Percentiles rank a stretch among this genome's conserved stretches.
Evolutionary conservation across 2,113 vertebrate species (phyloP).

Genomic region (Thunnus maccoyii): DNA sequence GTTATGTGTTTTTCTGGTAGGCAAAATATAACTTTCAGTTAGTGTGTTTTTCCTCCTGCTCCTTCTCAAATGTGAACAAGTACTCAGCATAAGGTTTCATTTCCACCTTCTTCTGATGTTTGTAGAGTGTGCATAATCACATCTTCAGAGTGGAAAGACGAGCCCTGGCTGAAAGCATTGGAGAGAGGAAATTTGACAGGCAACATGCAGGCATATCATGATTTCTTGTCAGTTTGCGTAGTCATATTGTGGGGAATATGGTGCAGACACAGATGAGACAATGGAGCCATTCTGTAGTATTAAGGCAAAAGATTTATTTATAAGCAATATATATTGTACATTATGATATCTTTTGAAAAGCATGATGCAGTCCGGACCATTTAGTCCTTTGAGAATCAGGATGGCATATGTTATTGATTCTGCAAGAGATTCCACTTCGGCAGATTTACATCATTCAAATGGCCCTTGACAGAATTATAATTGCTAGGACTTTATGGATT

Average conservation of each 20-base stretch:
- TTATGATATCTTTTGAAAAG: conserved; percentile 8
- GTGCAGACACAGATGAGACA: not conserved
- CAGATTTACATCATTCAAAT: conserved; percentile 26
- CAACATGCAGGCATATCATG: not conserved
- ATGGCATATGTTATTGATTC: conserved; percentile 50
- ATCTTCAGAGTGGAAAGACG: conserved; percentile 31
- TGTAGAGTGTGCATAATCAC: not conserved
- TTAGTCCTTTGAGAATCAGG: conserved; percentile 15
- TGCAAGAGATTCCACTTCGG: conserved; percentile 25
- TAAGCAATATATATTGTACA: not conserved
- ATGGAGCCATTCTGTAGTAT: not conserved
- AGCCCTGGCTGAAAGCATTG: conserved; percentile 13
- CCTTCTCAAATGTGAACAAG: not conserved
- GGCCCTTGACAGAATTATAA: conserved; percentile 45
- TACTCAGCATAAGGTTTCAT: not conserved
- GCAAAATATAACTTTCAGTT: conserved; percentile 1
- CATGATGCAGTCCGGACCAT: conserved; percentile 14
- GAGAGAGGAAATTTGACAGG: conserved; percentile 19
- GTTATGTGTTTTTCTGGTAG: not conserved
- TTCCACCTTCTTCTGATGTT: not conserved
- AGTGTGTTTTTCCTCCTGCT: not conserved
- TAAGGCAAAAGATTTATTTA: not conserved
- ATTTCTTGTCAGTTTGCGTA: conserved; percentile 25
- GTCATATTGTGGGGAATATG: conserved; percentile 23
- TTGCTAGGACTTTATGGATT: conserved; percentile 24